Base-by-base conservation (phyloP, 2,797 vertebrate genomes). In the Hozukius guyotensis region DNA sequence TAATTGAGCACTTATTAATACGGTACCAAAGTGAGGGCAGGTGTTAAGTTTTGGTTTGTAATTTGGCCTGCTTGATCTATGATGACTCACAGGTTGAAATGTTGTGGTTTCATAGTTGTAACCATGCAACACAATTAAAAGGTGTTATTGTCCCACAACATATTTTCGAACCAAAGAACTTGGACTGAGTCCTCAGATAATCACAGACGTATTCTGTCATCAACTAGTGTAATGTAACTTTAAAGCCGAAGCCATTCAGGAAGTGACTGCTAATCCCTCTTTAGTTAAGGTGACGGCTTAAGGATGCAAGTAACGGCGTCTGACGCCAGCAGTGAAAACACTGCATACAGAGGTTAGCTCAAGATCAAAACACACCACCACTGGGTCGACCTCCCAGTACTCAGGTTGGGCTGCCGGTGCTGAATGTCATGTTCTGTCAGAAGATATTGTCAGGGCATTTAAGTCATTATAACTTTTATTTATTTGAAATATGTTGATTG, bases 221-320 rank as follows among this genome's bases (percentile, higher is more conserved):
- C 71, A 68, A 32, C 72, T 12, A 42, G 75, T 46, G 27, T 29
- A 82, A 70, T 62, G 3, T 81, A 78, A 77, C 83, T 88, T 74
- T 83, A 79, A 85, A 85, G 84, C 82, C 27, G 70, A 57, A 82
- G 72, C 81, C 65, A 75, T 77, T 87, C 84, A 85, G 89, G 93
- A 94, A 91, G 86, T 76, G 16, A 61, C 61, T 32, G 67, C 64
- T 94, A 94, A 94, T 93, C 90, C 90, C 27, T 86, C 80, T 75
- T 90, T 88, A 88, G 76, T 81, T 62, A 76, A 87, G 84, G 88
- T 88, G 87, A 72, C 27, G 36, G 78, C 55, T 89, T 85, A 79
- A 87, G 81, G 86, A 84, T 86, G 77, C 85, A 71, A 80, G 77
- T 81, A 84, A 68, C 74, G 64, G 61, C 83, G 85, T 86, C 61